These are phyloP conservation scores for Branchipolynoe longqiensis DNA, from an alignment of 2,888 invertebrate species.

Conservation along the genomic window DNA sequence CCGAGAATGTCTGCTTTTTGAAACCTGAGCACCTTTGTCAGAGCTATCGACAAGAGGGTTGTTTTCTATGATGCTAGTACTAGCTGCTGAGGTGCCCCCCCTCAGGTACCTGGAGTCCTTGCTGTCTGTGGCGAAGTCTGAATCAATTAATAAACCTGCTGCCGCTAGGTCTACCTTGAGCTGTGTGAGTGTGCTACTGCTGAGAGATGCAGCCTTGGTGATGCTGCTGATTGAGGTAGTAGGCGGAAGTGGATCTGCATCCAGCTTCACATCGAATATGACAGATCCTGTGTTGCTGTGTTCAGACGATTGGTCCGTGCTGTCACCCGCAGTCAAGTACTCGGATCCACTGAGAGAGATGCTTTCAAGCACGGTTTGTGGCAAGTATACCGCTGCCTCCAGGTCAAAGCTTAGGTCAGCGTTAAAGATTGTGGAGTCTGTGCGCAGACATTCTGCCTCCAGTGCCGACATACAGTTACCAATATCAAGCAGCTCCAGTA, in stretches of 20 bases:
- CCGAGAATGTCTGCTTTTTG: neutral
- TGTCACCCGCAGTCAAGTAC: slow-evolving; percentile 62
- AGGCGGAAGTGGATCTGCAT: neutral
- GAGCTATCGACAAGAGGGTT: neutral
- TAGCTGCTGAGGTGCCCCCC: neutral
- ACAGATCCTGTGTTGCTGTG: slow-evolving; percentile 2
- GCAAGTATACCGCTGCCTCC: slow-evolving; percentile 51
- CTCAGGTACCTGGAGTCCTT: neutral
- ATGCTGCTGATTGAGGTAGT: neutral
- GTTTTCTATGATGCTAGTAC: neutral
- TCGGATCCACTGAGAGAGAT: slow-evolving; percentile 52
- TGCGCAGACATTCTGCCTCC: slow-evolving; percentile 86
- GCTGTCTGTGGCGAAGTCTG: neutral
- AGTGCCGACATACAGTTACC: slow-evolving; percentile 89
- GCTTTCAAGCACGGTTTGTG: neutral
- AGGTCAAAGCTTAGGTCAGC: slow-evolving; percentile 70
- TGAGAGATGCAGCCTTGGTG: neutral
- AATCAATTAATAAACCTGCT: neutral
- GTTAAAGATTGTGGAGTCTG: slow-evolving; percentile 86
- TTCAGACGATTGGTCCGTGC: slow-evolving; percentile 54
- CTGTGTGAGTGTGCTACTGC: slow-evolving; percentile 30
- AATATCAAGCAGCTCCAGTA: slow-evolving; percentile 95
- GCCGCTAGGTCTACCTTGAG: slow-evolving; percentile 22
- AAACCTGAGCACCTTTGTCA: neutral
- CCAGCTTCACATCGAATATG: neutral